Evolutionary conservation across 2,797 vertebrate genomes (phyloP).

Genomic region (Chaunax sp.): DNA sequence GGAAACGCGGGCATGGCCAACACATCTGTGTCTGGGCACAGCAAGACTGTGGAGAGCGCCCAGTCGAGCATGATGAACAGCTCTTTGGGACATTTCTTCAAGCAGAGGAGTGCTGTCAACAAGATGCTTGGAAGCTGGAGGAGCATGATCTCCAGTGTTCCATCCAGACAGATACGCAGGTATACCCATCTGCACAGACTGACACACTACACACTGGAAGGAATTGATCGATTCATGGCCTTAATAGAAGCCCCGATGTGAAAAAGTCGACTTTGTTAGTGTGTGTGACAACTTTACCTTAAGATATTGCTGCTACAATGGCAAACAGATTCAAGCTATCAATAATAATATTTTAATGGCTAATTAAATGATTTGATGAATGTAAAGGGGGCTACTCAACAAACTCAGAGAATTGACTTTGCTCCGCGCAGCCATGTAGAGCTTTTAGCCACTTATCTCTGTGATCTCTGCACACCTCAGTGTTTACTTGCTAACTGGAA

Average conservation of each 20-base stretch:
- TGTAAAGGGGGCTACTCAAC: too few relatives aligned
- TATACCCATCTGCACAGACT: slow-evolving; percentile 15
- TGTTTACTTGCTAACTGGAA: too few relatives aligned
- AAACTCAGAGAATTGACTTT: too few relatives aligned
- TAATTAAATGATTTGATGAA: too few relatives aligned
- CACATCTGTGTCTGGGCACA: slow-evolving; percentile 6
- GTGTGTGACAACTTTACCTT: neutral
- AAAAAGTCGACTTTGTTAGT: neutral
- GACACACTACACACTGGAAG: neutral
- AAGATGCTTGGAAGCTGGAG: slow-evolving; percentile 91
- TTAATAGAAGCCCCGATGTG: neutral
- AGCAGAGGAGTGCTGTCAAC: slow-evolving; percentile 87
- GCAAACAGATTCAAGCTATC: too few relatives aligned
- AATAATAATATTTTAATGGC: too few relatives aligned
- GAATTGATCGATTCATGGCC: neutral
- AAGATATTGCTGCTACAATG: too few relatives aligned
- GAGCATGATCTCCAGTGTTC: slow-evolving; percentile 86
- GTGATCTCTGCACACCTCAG: too few relatives aligned
- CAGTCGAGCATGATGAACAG: slow-evolving; percentile 75
- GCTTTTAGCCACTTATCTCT: too few relatives aligned
- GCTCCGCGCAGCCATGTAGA: too few relatives aligned
- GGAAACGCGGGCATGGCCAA: slow-evolving; percentile 34
- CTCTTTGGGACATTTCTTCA: slow-evolving; percentile 86
- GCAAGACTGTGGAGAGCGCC: slow-evolving; percentile 44
- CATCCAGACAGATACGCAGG: slow-evolving; percentile 85